Percentiles rank a stretch among this genome's conserved stretches.
These are phyloP conservation scores for Ochotona curzoniae DNA, from an alignment of 2,113 vertebrate species.

Conservation along the genomic window DNA sequence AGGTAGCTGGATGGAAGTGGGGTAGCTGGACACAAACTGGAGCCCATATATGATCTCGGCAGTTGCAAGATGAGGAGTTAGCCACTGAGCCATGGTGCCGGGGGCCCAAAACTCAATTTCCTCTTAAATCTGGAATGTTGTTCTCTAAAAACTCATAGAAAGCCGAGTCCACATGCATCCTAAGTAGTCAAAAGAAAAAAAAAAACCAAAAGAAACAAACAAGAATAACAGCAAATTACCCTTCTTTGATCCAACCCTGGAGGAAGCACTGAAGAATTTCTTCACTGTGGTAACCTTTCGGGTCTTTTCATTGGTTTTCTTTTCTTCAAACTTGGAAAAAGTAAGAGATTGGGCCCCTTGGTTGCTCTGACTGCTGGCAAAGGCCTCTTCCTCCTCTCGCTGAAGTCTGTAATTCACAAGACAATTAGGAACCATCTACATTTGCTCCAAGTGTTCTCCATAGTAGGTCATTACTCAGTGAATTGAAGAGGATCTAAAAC, in stretches of 20 bases:
- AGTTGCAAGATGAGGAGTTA: no score
- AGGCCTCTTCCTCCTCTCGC: slow-evolving; percentile 97
- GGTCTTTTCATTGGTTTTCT: slow-evolving; percentile 98
- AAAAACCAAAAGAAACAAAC: background rate
- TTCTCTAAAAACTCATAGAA: background rate
- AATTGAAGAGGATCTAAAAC: background rate
- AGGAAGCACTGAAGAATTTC: slow-evolving; percentile 98
- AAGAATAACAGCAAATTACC: slow-evolving; percentile 84
- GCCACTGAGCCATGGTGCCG: no score
- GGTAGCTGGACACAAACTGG: no score
- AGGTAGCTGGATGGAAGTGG: no score
- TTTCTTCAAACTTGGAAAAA: slow-evolving; percentile 99
- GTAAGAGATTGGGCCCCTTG: slow-evolving; percentile 90
- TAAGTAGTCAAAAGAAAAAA: background rate
- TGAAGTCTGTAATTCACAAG: slow-evolving; percentile 89
- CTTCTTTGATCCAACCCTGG: slow-evolving; percentile 93
- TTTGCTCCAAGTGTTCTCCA: background rate
- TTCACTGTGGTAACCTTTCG: slow-evolving; percentile 98
- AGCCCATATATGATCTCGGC: no score
- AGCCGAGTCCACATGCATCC: background rate
- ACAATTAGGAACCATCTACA: background rate
- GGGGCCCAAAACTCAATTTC: no score
- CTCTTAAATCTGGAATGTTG: background rate
- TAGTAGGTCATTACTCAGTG: background rate
- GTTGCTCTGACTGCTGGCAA: slow-evolving; percentile 93